Base-by-base conservation (phyloP, 2,888 invertebrate genomes). In the Pinctada fucata region DNA sequence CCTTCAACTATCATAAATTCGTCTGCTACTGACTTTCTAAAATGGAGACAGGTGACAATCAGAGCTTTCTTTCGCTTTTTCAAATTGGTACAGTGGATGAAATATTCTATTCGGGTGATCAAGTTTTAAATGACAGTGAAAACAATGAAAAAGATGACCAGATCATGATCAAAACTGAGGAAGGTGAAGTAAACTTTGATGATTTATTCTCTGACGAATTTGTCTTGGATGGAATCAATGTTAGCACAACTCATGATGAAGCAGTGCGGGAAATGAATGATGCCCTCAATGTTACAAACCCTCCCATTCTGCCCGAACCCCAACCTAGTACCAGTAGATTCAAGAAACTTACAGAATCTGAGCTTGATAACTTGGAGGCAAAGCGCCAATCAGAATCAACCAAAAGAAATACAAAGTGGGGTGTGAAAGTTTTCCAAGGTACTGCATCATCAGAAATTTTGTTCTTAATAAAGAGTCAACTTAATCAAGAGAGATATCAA, bases 371-470 rank as follows among this genome's bases (percentile, higher is more conserved):
- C 5, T n/a, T 49, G 2, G 10, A 49, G 49, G 69, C 47, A 8
- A 69, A 13, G 3, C 47, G 48, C n/a, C 52, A 71, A 51, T 71
- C 71, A 10, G 31, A 50, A 13, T 10, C 52, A 16, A 51, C 71
- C 2, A 49, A 71, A 52, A 71, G n/a, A 16, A 13, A 49, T 3
- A 49, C 71, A 13, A 71, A 71, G 1, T 16, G 71, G 71, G 71
- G 50, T 2, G n/a, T 50, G 31, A 51, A 8, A n/a, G 13, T 71
- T 71, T 71, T 16, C 71, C n/a, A 71, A n/a, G 71, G 71, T 71
- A 69, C 31, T 31, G 31, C 31, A 31, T 31, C 31, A 31, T 31
- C 31, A 31, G 31, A 31, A 31, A 31, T 31, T 31, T 31, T 31
- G 31, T 31, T 31, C 31, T 31, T 31, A 31, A 31, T 31, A 31